Evolutionary conservation across 1,140 invertebrate genomes (phyloP), one percentile per base, ranked within the genome.

Genomic region (Drosophila kohkoa): DNA sequence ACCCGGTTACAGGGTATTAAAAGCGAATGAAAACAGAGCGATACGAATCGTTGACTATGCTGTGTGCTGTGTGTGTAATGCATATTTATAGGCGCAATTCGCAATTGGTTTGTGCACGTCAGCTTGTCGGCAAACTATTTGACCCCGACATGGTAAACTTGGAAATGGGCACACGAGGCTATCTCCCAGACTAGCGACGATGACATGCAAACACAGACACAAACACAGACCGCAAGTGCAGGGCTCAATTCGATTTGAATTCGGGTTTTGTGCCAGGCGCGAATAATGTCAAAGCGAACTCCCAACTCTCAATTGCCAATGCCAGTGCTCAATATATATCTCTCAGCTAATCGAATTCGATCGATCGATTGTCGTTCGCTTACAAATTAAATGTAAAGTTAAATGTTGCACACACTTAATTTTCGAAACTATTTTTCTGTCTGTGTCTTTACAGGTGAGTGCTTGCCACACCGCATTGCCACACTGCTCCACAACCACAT

Each of bases 61-160:
- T 35, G 41, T n/a, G 7, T 2, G 46, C 5, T 35, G 41, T n/a
- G 7, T 10, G 46, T 79, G 51, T 66, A 65, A 66, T 80, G 77
- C 82, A 80, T 82, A 79, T 82, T 83, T 77, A 68, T 73, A 76
- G 73, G 66, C 67, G 46, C 55, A 65, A 48, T 71, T 68, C 76
- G 20, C 79, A 87, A 88, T 87, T 88, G 75, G 73, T 87, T 74
- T 69, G 77, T 67, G 75, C 83, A 87, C 83, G 83, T 83, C 80
- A 87, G 75, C 20, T 25, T 25, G 63, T 83, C 74, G 80, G 73
- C 70, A 73, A 76, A 69, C 79, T 70, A 76, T 88, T 82, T 85
- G 85, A 89, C 85, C 85, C 85, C 85, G 85, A 88, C 85, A 88
- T 89, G 85, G 81, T 88, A 88, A 88, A 88, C 85, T 88, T 88